Conservation (phyloP, 2,888 invertebrate species). For the Tubulanus polymorphus region DNA sequence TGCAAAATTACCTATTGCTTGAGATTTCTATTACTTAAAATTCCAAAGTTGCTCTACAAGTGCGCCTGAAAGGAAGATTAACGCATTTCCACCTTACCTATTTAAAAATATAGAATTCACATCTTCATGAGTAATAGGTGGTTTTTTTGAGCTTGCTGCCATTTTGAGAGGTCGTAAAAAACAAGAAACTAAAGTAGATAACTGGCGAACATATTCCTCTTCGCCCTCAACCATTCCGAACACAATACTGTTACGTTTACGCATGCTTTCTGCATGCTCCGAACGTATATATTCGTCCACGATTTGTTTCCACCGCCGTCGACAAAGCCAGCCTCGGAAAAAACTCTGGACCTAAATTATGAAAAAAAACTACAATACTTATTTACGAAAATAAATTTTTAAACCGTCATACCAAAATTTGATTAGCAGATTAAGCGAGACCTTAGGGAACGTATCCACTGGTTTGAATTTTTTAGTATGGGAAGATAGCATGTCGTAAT, state of each 20-base stretch:
- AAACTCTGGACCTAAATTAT: conserved; percentile 70
- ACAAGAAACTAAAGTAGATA: conserved; percentile 79
- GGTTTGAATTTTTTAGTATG: too few species aligned
- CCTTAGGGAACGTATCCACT: too few species aligned
- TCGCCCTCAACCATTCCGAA: conserved; percentile 81
- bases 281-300: conserved; percentile 92
- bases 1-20: too few species aligned
- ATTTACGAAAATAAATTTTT: too few species aligned
- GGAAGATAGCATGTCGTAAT: too few species aligned
- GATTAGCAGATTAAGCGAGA: too few species aligned
- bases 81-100: conserved; percentile 55
- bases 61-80: too few species aligned
- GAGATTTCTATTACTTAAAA: too few species aligned
- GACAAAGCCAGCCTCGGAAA: conserved; percentile 88
- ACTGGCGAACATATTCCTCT: conserved; percentile 86
- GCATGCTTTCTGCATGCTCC: conserved; percentile 89
- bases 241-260: conserved; percentile 77
- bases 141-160: conserved; percentile 90
- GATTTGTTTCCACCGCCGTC: conserved; percentile 89
- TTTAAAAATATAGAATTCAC: conserved; percentile 91
- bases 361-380: too few species aligned
- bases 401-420: too few species aligned
- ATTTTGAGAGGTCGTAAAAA: conserved; percentile 81
- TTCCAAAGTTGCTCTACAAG: too few species aligned
- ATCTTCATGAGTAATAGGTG: conserved; percentile 87